A percentile compares a stretch with the other conserved stretches of the same genome.
phyloP scores from a whole-genome alignment of 2,113 vertebrate genomes.

The Coryphaenoides rupestris region DNA sequence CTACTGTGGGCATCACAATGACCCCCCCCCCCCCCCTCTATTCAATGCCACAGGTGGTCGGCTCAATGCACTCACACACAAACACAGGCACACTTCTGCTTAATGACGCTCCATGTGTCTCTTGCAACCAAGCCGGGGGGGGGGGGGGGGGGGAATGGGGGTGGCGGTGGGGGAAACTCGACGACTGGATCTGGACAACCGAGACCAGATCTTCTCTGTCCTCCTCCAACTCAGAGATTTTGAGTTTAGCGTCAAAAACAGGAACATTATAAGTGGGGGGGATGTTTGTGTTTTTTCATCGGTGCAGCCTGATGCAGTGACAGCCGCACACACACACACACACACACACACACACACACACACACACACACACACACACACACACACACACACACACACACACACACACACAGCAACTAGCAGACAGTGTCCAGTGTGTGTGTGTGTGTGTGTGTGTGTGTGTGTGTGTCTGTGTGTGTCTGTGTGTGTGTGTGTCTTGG shows the following conservation, averaged over 20 bases:
- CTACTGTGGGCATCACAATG: slow-evolving; percentile 57
- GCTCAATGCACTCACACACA: slow-evolving; percentile 17
- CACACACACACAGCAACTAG: slow-evolving; percentile 2
- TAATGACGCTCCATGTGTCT: slow-evolving; percentile 35
- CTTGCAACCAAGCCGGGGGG: slow-evolving; percentile 5
- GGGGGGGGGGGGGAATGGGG: background rate
- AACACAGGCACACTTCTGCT: slow-evolving; percentile 49
- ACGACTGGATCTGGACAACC: background rate
- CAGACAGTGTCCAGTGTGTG: slow-evolving; percentile 15
- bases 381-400: slow-evolving; percentile 11
- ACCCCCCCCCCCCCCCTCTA: slow-evolving; percentile 37
- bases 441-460: slow-evolving; percentile 32
- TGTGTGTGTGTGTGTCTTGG: slow-evolving; percentile 30
- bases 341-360: no score
- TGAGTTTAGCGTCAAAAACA: background rate
- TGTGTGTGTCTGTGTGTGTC: slow-evolving; percentile 18
- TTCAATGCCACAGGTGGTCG: slow-evolving; percentile 67
- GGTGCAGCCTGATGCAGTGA: background rate
- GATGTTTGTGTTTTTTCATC: no score
- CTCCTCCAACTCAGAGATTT: background rate
- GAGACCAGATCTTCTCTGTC: background rate
- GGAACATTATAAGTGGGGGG: no score
- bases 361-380: slow-evolving; percentile 2
- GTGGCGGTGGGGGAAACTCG: no score
- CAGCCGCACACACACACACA: background rate